Percentiles rank a stretch among this genome's conserved stretches.
Evolutionary conservation across 2,797 vertebrate genomes (phyloP).

Genomic region (Sebastes vulpes): DNA sequence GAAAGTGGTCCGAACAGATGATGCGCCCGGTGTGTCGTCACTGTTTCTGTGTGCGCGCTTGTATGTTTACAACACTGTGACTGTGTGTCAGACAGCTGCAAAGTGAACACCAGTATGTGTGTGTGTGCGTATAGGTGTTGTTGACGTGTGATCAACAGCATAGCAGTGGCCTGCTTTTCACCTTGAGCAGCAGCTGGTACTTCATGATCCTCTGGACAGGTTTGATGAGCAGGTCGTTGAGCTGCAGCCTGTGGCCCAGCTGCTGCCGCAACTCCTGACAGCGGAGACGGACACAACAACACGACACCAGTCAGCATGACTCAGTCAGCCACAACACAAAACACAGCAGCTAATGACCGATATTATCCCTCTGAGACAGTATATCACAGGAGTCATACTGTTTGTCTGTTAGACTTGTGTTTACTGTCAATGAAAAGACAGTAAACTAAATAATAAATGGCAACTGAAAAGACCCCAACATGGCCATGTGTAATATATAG

Average conservation of each 20-base stretch:
- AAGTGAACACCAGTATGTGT: neutral
- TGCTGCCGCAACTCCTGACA: conserved; percentile 94
- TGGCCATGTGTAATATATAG: conserved; percentile 27
- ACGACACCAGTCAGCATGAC: conserved; percentile 38
- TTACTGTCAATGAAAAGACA: conserved; percentile 17
- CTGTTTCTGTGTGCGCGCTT: neutral
- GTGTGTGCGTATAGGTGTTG: neutral
- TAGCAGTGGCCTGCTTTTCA: conserved; percentile 68
- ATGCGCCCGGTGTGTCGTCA: neutral
- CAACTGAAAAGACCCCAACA: conserved; percentile 10
- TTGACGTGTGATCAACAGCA: conserved; percentile 23
- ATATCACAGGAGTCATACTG: neutral
- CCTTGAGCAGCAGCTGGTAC: conserved; percentile 98
- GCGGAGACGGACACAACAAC: conserved; percentile 20
- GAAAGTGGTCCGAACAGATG: conserved; percentile 9
- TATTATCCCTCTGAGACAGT: neutral
- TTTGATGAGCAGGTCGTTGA: conserved; percentile 98
- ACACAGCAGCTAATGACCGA: conserved; percentile 5
- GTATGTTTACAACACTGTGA: conserved; percentile 26
- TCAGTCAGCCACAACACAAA: conserved; percentile 3
- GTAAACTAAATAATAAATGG: conserved; percentile 44
- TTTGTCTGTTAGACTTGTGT: conserved; percentile 12
- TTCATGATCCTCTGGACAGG: conserved; percentile 99
- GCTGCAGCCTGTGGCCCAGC: conserved; percentile 95
- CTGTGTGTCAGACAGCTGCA: conserved; percentile 46